phyloP scores from a whole-genome alignment of 2,888 invertebrate species.

The Ferdinandea cuprea region DNA sequence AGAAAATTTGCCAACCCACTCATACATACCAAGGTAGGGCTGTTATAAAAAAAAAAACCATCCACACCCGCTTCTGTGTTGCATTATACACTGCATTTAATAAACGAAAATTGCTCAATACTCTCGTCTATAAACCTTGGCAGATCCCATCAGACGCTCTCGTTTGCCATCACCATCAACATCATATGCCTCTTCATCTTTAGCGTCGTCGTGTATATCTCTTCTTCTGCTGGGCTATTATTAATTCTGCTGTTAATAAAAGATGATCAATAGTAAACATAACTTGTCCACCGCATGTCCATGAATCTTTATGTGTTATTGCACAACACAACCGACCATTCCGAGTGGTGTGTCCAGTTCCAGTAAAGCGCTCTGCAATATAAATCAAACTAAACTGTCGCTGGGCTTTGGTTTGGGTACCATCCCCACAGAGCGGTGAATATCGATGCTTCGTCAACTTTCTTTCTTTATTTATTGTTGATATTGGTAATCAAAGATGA shows the following conservation, averaged over 20 bases:
- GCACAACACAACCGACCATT: constrained; percentile 50
- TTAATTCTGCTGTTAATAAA: constrained; percentile 46
- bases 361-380: constrained; percentile 30
- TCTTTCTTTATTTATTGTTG: constrained; percentile 54
- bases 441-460: constrained; percentile 35
- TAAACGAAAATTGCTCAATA: constrained; percentile 40
- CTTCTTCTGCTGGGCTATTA: constrained; percentile 26
- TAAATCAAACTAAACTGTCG: constrained; percentile 17
- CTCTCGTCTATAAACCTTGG: constrained; percentile 42
- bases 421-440: constrained; percentile 15
- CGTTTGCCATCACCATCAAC: not conserved
- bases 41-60: constrained; percentile 14
- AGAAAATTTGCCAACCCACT: constrained; percentile 37
- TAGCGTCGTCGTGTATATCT: constrained; percentile 5
- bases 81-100: constrained; percentile 46
- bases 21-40: constrained; percentile 33
- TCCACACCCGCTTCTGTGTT: constrained; percentile 26
- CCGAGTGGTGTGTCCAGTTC: not conserved
- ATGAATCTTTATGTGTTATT: constrained; percentile 60
- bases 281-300: constrained; percentile 55
- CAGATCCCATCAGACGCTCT: constrained; percentile 7
- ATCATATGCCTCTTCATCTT: not conserved
- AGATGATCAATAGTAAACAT: constrained; percentile 65
- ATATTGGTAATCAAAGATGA: constrained; percentile 38
- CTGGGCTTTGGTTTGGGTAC: too few species aligned